Evolutionary conservation across 1,140 invertebrate genomes (phyloP).

Genomic region (Drosophila ambigua): DNA sequence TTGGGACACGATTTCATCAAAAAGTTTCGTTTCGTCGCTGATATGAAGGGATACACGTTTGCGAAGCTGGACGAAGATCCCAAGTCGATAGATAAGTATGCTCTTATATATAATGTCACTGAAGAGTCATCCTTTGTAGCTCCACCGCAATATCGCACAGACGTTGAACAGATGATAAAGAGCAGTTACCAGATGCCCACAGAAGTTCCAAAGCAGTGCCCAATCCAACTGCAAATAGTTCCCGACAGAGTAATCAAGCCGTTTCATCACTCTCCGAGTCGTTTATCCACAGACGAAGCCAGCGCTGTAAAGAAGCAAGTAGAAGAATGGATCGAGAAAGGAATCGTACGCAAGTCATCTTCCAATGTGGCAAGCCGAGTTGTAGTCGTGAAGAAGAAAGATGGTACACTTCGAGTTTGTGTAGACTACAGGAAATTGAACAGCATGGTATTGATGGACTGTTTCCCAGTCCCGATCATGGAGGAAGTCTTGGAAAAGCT

Average conservation of each 20-base stretch:
- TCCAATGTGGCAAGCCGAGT: slow-evolving; percentile 54
- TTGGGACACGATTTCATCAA: too few species aligned
- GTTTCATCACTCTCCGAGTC: not conserved
- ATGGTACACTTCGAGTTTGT: slow-evolving; percentile 43
- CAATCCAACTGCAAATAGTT: slow-evolving; percentile 3
- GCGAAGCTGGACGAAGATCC: not conserved
- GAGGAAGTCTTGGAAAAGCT: slow-evolving; percentile 48
- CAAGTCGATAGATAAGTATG: not conserved
- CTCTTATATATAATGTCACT: too few species aligned
- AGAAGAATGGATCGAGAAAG: slow-evolving; percentile 10
- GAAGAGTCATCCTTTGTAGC: too few species aligned
- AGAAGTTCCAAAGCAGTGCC: too few species aligned
- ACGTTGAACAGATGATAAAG: too few species aligned
- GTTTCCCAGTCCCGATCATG: slow-evolving; percentile 53
- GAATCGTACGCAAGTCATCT: slow-evolving; percentile 4
- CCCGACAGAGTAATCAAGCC: not conserved
- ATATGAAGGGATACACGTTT: too few species aligned
- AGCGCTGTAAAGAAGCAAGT: not conserved
- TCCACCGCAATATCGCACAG: too few species aligned
- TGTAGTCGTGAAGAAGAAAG: slow-evolving; percentile 60
- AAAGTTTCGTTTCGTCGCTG: too few species aligned
- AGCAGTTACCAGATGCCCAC: too few species aligned
- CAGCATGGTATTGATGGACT: slow-evolving; percentile 36
- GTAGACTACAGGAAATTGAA: slow-evolving; percentile 58
- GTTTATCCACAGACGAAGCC: not conserved